These are phyloP conservation scores for Synergus laeviventris DNA, from an alignment of 2,888 invertebrate species.

Conservation along the genomic window DNA sequence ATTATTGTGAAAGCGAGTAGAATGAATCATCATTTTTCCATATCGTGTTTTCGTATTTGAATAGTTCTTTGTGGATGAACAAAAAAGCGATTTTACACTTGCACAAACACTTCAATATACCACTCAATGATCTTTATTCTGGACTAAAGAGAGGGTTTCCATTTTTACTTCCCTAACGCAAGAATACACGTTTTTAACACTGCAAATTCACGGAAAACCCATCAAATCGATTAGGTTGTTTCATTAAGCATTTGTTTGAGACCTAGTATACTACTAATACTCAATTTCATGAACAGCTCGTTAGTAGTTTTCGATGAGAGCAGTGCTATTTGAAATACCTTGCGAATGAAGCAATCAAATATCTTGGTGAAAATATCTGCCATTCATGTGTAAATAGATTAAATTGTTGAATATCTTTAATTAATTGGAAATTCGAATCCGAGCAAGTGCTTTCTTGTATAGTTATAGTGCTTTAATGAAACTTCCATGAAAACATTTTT, in stretches of 20 bases:
- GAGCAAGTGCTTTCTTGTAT: not conserved
- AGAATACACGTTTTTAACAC: not conserved
- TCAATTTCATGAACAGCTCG: not conserved
- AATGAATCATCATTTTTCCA: not conserved
- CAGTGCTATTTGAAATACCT: not conserved
- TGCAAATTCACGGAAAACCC: not conserved
- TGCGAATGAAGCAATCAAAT: not conserved
- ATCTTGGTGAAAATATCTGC: not conserved
- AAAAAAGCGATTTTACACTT: not conserved
- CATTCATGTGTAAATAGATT: not conserved
- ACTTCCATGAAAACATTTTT: not conserved
- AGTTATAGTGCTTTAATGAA: not conserved
- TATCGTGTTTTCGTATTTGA: not conserved
- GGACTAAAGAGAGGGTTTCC: not conserved
- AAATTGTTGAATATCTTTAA: no score
- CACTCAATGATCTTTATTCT: conserved; percentile 25
- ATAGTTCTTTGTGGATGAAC: conserved; percentile 1
- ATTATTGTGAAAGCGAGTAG: not conserved
- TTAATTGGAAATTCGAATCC: not conserved
- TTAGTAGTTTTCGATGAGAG: not conserved
- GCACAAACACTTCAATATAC: not conserved
- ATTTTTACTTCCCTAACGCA: not conserved
- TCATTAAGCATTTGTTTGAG: not conserved
- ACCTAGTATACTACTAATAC: not conserved
- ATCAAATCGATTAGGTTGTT: not conserved